Evolutionary conservation across 2,888 invertebrate species (phyloP), one percentile per base, ranked within the genome.

Genomic region (Plutella xylostella): DNA sequence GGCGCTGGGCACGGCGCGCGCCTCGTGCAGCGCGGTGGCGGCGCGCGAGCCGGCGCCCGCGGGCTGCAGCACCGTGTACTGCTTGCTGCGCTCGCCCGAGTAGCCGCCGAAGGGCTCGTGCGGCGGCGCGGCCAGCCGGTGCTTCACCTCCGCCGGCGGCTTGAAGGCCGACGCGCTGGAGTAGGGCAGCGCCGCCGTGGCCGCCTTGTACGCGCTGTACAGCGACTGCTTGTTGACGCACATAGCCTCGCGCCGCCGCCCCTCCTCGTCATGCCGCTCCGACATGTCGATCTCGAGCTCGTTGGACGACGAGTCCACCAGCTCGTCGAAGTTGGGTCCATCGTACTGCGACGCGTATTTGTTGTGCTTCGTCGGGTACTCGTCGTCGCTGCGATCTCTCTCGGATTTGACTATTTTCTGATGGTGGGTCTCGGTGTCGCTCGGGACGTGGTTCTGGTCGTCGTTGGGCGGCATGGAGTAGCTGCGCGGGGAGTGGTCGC

Each of bases 1-100:
- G 60, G 82, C 75, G 22, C 78, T 71, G 21, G 82, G 85, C 63
- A 77, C 69, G n/a, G 86, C 71, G 54, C 87, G 85, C 51, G 77
- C 91, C 66, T 94, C 93, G 66, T 93, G 93, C 64, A 93, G 85
- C 18, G 91, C 93, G 31, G 91, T 91, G 40, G 93, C 93, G 0
- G 93, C 93, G 42, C 93, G 87, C 18, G 93, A 93, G 3, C 92
- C 92, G 0, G 89, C 87, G 22, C 90, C 91, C 11, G 93, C 93
- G 1, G 94, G 94, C 72, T 94, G 94, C 51, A 94, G 82, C 55
- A 93, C 93, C 49, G 94, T 94, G 66, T 94, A 94, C 68, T 94
- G 93, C 75, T 94, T 94, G 49, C 89, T 89, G 9, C 65, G 85
- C 57, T 65, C 86, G 25, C 85, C 82, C 12, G 90, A 90, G 60